A percentile compares a stretch with the other conserved stretches of the same genome.
phyloP scores from a whole-genome alignment of 2,797 vertebrate species.

The Choloepus didactylus region DNA sequence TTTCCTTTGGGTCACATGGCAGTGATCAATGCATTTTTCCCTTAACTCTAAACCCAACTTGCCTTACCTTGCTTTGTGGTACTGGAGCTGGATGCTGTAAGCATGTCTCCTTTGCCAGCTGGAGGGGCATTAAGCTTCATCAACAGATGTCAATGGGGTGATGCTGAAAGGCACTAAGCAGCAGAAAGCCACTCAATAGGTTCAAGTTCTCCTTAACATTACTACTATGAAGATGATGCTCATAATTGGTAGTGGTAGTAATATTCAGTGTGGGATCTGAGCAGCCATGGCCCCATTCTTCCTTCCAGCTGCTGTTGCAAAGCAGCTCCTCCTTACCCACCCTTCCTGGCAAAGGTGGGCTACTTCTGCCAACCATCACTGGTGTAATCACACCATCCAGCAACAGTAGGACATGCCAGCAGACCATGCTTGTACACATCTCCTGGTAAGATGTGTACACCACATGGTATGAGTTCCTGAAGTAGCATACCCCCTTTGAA shows the following conservation, averaged over 20 bases:
- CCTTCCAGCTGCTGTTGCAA: neutral
- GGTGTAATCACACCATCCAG: neutral
- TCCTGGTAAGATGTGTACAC: neutral
- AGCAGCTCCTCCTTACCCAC: neutral
- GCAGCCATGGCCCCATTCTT: neutral
- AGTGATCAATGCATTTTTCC: too few relatives aligned
- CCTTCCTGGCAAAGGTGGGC: neutral
- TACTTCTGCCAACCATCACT: neutral
- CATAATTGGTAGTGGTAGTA: neutral
- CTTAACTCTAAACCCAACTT: too few relatives aligned
- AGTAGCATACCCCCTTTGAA: neutral
- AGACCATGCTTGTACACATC: neutral
- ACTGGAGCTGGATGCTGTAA: too few relatives aligned
- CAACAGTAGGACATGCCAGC: neutral
- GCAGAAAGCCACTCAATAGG: accelerated
- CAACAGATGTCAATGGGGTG: accelerated
- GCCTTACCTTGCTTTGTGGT: too few relatives aligned
- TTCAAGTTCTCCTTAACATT: accelerated
- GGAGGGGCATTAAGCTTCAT: accelerated
- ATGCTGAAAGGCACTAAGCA: too few relatives aligned
- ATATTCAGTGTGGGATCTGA: neutral
- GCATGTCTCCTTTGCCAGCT: neutral
- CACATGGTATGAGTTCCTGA: neutral
- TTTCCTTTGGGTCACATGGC: too few relatives aligned
- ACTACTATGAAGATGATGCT: neutral